Evolutionary conservation across 2,797 vertebrate species (phyloP).

Genomic region (Pangasius larnaudii): DNA sequence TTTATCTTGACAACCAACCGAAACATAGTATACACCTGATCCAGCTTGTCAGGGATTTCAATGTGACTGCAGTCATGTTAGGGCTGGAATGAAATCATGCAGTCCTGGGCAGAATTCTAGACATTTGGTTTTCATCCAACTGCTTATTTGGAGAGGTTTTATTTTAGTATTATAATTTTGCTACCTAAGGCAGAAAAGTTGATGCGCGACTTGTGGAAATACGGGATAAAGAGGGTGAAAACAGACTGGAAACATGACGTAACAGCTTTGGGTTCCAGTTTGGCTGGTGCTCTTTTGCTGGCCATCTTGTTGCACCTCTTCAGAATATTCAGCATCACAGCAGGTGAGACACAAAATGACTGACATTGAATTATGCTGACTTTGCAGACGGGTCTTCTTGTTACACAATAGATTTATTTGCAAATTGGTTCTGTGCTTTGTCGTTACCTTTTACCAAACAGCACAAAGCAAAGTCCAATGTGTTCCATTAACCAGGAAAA

Average conservation of each 20-base stretch:
- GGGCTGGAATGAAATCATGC: background rate
- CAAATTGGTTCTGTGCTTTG: conserved; percentile 52
- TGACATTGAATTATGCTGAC: background rate
- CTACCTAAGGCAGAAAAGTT: background rate
- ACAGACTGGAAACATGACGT: background rate
- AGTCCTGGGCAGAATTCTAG: background rate
- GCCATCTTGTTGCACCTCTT: background rate
- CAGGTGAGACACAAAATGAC: background rate
- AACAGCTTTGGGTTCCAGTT: background rate
- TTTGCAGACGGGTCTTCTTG: conserved; percentile 15
- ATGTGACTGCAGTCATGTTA: background rate
- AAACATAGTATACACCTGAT: background rate
- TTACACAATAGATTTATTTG: conserved; percentile 65
- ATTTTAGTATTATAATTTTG: background rate
- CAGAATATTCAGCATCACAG: background rate
- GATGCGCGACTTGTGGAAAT: background rate
- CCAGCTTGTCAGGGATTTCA: background rate
- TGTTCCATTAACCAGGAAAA: conserved; percentile 15
- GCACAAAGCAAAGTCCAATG: conserved; percentile 41
- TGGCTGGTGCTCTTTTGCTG: too few relatives aligned
- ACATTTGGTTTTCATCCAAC: background rate
- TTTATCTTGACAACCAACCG: too few relatives aligned
- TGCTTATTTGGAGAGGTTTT: background rate
- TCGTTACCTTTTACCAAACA: background rate
- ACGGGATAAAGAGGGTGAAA: background rate